phyloP scores from a whole-genome alignment of 2,797 vertebrate species.

The Coccyzus lansbergi region DNA sequence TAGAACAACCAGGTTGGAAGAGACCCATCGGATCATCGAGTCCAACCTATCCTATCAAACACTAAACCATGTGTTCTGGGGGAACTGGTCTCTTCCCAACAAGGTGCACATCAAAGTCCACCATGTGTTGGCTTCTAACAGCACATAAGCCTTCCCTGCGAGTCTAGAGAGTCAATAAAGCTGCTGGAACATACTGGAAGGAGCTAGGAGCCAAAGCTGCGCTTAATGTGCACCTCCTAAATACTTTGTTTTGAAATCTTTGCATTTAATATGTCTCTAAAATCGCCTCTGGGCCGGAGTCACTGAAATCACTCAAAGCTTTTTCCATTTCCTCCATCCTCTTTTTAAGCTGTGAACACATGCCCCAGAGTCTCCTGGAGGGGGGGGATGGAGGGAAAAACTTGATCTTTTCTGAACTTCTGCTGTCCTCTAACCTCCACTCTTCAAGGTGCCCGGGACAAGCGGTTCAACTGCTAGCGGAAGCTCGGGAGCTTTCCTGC shows the following conservation, averaged over 20 bases:
- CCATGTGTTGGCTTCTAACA: background rate
- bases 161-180: background rate
- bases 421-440: background rate
- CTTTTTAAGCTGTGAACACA: constrained; percentile 4
- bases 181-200: background rate
- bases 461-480: background rate
- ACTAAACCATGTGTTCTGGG: background rate
- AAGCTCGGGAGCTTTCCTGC: background rate
- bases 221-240: background rate
- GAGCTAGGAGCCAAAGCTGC: background rate
- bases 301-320: background rate
- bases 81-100: constrained; percentile 6
- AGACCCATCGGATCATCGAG: no score
- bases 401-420: background rate
- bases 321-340: constrained; percentile 47
- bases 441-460: background rate
- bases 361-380: background rate
- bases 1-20: no score
- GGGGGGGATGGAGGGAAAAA: background rate
- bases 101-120: background rate
- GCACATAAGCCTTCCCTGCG: background rate
- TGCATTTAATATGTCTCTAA: background rate
- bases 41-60: no score
- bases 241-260: background rate
- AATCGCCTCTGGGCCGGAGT: constrained; percentile 4